Percentiles rank a stretch among this genome's conserved stretches.
Evolutionary conservation across 2,797 vertebrate genomes (phyloP).

Genomic region (Eulemur albifrons): DNA sequence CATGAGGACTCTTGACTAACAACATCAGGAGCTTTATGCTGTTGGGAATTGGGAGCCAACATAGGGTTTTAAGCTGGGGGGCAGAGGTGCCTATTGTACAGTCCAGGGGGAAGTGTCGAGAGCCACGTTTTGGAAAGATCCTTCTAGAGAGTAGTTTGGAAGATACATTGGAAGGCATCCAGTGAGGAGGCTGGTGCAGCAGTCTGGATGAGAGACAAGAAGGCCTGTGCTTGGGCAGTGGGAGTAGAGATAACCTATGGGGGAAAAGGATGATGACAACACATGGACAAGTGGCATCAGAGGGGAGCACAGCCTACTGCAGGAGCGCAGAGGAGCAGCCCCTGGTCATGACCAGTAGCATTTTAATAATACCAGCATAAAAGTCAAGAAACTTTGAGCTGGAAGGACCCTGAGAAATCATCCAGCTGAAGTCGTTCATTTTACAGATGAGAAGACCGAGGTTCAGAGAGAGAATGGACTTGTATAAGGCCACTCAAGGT

Average conservation of each 20-base stretch:
- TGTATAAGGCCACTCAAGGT: neutral
- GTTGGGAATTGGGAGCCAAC: neutral
- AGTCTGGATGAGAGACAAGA: neutral
- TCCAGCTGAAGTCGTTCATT: neutral
- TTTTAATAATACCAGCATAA: neutral
- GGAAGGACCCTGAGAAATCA: neutral
- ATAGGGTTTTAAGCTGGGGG: neutral
- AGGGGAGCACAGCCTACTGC: neutral
- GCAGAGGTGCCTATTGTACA: neutral
- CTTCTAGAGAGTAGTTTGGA: neutral
- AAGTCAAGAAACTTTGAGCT: conserved; percentile 6
- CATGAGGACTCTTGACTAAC: neutral
- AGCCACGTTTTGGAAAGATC: neutral
- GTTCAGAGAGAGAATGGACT: conserved; percentile 16
- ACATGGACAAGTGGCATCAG: neutral
- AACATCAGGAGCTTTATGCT: conserved; percentile 15
- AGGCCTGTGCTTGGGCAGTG: neutral
- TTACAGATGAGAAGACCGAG: conserved; percentile 29
- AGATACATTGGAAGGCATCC: neutral
- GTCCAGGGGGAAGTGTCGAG: neutral
- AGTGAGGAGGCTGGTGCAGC: neutral
- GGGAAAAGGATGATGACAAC: neutral
- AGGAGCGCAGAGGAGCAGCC: neutral
- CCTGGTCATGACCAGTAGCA: neutral
- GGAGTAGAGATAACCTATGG: neutral